Percentiles rank a stretch among this genome's conserved stretches.
phyloP scores from a whole-genome alignment of 2,113 vertebrate species.

The Dicerorhinus sumatrensis region DNA sequence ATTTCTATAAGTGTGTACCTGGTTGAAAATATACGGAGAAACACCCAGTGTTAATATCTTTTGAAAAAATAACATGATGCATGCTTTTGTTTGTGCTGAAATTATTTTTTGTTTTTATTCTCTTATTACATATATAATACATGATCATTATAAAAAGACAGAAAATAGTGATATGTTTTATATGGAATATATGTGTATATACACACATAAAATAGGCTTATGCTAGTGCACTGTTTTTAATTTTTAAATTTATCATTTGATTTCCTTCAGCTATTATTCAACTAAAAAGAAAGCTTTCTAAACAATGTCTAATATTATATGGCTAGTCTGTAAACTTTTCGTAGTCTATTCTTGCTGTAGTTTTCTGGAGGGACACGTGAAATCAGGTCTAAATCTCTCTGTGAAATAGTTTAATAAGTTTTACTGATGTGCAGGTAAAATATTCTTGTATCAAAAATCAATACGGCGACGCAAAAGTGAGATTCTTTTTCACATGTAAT shows the following conservation, averaged over 20 bases:
- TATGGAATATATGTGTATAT: neutral
- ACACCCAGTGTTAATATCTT: neutral
- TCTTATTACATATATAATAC: neutral
- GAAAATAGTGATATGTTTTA: neutral
- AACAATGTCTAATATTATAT: neutral
- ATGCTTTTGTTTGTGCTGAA: neutral
- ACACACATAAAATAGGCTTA: neutral
- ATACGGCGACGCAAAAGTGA: neutral
- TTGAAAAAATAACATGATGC: constrained; percentile 14
- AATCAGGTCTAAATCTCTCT: neutral
- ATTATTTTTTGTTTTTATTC: neutral
- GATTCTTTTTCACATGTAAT: neutral
- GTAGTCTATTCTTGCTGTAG: neutral
- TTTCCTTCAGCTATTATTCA: neutral
- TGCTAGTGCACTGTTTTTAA: neutral
- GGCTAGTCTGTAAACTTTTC: neutral
- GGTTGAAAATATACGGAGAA: neutral
- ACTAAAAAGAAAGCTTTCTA: neutral
- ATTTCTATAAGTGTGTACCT: neutral
- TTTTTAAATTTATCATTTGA: neutral
- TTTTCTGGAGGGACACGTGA: constrained; percentile 9
- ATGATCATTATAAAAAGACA: neutral
- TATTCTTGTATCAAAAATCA: constrained; percentile 52
- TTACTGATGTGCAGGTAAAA: neutral
- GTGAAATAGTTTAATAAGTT: constrained; percentile 14